Base-by-base conservation (phyloP, 2,888 invertebrate species). In the Eledona agricola region DNA sequence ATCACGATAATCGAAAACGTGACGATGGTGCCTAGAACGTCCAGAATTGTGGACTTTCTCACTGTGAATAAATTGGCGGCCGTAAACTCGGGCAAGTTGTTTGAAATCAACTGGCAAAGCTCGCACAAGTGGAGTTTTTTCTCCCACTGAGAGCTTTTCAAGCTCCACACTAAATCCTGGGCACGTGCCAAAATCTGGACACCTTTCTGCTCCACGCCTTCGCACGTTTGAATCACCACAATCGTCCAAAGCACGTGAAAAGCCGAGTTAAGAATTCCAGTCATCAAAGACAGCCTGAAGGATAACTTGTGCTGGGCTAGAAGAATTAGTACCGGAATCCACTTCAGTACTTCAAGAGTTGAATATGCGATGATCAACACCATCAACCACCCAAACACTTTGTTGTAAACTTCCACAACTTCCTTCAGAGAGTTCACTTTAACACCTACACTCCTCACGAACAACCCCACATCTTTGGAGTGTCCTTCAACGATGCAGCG, bases 1-100 rank as follows among this genome's bases (percentile, higher is more conserved):
- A 42, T 42, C 42, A 42, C 29, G 6, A 42, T 26, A 6, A 42
- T 29, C 4, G 29, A 11, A 29, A 42, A 28, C 4, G 19, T 42
- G 11, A 11, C 10, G 4, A 42, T 15, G 12, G 28, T 42, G 1
- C 19, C 12, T 9, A 42, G 7, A 5, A 42, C 20, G 5, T 20
- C 4, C 5, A 42, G 7, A 7, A 42, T 12, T 4, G 42, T 29
- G 3, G 29, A 19, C 5, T 13, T 28, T 15, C 16, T n/a, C 5
- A 42, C 10, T 3, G 6, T 1, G 6, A 42, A 28, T 29, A 42
- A 42, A 12, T 42, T 28, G 1, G 42, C 20, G 3, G 42, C 42
- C 4, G 28, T 29, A 5, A 42, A 42, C 7, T 11, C 19, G 1
- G 42, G 42, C 11, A 19, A 4, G 17, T 42, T 42, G 3, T 19